Evolutionary conservation across 30 jellyfish, hydroid and myxozoan genomes (phyloP), one percentile per base, ranked within the genome.

Genomic region (Phacellophora camtschatica): DNA sequence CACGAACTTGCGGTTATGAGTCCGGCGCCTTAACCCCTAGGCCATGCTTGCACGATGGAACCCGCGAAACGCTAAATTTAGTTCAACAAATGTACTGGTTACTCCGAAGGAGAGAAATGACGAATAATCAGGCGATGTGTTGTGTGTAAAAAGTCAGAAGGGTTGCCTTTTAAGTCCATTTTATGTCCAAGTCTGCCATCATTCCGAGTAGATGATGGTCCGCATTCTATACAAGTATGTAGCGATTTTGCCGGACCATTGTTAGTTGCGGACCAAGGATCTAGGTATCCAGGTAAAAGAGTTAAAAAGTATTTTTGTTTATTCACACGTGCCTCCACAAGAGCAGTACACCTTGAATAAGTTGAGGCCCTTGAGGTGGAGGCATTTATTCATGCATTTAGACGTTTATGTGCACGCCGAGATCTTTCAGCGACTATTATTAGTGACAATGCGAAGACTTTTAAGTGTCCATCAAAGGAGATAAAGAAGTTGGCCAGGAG

Each of bases 371-470:
- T n/a, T n/a, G n/a, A n/a, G n/a, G n/a, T n/a, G n/a, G n/a, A n/a
- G n/a, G n/a, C n/a, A n/a, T n/a, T n/a, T n/a, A 54, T 77, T 18
- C 8, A 22, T 10, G 51, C 84, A 31, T 77, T 77, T 62, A 36
- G 84, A 35, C 46, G 71, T 0, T 77, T 57, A 58, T 10, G 83
- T 51, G 70, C 84, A 6, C 23, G 90, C 8, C 37, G 90, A 77
- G 90, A 84, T 16, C 48, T 77, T 16, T 84, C 90, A 1, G 46
- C 69, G 10, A 61, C 62, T 10, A 77, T 77, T 5, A 23, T 77
- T 3, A 34, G 78, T 50, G 86, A 72, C 86, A 72, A 72, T 22
- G 86, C 86, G 1, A 72, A 51, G 74, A 72, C 86, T n/a, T 72
- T 72, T 72, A 48, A 51, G 15, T 15, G 61, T 0, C 78, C 86